Base-by-base conservation (phyloP, 1,140 invertebrate genomes). In the Papilio helenus region DNA sequence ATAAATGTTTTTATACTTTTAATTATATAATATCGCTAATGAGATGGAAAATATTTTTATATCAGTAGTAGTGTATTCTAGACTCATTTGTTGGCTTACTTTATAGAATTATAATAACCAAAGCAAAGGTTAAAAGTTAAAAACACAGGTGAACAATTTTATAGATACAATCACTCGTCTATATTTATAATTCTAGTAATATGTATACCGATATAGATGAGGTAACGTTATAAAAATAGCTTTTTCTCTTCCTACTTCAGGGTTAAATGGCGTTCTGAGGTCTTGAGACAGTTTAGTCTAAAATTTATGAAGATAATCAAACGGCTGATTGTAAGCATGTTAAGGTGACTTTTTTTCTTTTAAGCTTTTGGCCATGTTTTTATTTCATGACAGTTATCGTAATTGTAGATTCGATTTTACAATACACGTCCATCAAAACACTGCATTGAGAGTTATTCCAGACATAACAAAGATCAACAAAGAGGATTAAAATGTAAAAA, bases 401-500 rank as follows among this genome's bases (percentile, higher is more conserved):
- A 39, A 39, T 39, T 39, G 20, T 46, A 16, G 44, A 46, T 46
- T 46, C 4, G 14, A 46, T 46, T 46, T 46, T 16, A 5, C 7
- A 39, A 39, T 39, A 39, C 34, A 0, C 8, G 8, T 39, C 34
- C 7, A 39, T 8, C 34, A 7, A 8, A 39, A 0, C 34, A 39
- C 4, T 39, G 7, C 44, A 46, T 51, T 51, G 18, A 51, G 4
- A 51, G 16, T n/a, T 51, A 26, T 2, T 12, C 58, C 3, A 65
- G 23, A 65, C 23, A 29, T 14, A 65, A 65, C 4, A 61, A 42
- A 72, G 20, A 26, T 46, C 20, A 23, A 44, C 9, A 20, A 73
- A 39, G 8, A 49, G 4, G 18, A 74, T 83, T 79, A 81, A 83
- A 76, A 65, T 79, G 80, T 80, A 81, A 80, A 80, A 82, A 78